These are phyloP conservation scores for Falco cherrug DNA, from an alignment of 2,797 vertebrate species.

Conservation along the genomic window DNA sequence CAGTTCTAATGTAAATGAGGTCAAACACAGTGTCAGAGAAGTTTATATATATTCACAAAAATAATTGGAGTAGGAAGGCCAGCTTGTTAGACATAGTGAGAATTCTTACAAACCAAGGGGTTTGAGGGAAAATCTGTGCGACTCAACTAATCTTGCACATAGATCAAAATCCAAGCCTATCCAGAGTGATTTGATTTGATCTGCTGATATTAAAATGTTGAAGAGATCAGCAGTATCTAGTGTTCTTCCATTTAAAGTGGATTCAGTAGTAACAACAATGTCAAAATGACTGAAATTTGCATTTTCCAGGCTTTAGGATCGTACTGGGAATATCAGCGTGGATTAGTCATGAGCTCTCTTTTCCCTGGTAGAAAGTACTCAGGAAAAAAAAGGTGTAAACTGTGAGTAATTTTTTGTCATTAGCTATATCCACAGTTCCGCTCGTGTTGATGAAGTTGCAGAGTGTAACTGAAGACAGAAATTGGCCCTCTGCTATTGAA, in stretches of 20 bases:
- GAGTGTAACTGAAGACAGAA: conserved; percentile 37
- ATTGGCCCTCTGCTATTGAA: not conserved
- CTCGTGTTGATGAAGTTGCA: conserved; percentile 37
- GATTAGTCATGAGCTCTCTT: conserved; percentile 1
- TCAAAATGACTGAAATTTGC: conserved; percentile 49
- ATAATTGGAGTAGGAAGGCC: conserved; percentile 41
- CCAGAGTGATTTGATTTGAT: conserved; percentile 57
- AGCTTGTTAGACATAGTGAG: conserved; percentile 12
- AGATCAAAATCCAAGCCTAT: conserved; percentile 43
- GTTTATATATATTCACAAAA: conserved; percentile 50
- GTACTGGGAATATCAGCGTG: conserved; percentile 23
- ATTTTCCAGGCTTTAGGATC: conserved; percentile 39
- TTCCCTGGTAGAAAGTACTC: conserved; percentile 13
- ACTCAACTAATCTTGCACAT: not conserved
- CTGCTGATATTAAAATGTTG: conserved; percentile 37
- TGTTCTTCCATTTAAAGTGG: conserved; percentile 21
- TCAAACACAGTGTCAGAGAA: conserved; percentile 21
- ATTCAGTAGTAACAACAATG: conserved; percentile 34
- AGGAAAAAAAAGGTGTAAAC: not conserved
- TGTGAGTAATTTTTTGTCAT: not conserved
- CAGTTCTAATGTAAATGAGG: conserved; percentile 1
- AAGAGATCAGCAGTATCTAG: not conserved
- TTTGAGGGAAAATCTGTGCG: not conserved
- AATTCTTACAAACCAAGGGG: conserved; percentile 1
- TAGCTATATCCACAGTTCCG: conserved; percentile 4